Evolutionary conservation across 2,113 vertebrate genomes (phyloP), one percentile per base, ranked within the genome.

Genomic region (Capreolus pygargus): DNA sequence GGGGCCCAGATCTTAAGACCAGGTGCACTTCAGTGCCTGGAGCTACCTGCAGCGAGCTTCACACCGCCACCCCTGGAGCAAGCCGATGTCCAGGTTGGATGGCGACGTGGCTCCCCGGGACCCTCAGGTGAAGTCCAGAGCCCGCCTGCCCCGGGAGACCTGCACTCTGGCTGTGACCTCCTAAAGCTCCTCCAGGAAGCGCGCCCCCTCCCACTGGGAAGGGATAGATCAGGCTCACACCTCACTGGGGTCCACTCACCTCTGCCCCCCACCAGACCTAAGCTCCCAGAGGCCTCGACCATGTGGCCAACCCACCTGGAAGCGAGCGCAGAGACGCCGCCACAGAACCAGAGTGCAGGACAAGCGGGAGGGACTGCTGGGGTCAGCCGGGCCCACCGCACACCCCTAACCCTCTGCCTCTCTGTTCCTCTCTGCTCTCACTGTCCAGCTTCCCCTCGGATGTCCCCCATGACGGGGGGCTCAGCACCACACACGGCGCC

Each of bases 341-440:
- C 54, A 2, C 17, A 8, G 36, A 39, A 7, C 17, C 81, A 5
- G 5, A 16, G 36, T 15, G 0, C 0, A 0, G 28, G 5, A 6
- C 28, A 1, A 12, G 30, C 1, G 6, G 7, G 47, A 28, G 13
- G 33, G 30, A 1, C 39, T 0, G 3, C n/a, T 0, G 11, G 1
- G 4, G 25, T 14, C 47, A 11, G 57, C 25, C 2, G 13, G 76
- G 86, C 33, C 16, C 1, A 8, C 55, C 1, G 0, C 15, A 2
- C 0, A 0, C 81, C 60, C 60, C 9, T 7, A 2, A 0, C 2
- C 2, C 30, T 55, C 50, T 16, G 0, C 6, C 15, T 11, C 28
- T 8, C 55, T 15, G 23, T 19, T 25, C 79, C 54, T 28, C 36
- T 30, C 43, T 2, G 33, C 67, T 17, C 83, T 10, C 8, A 7